Evolutionary conservation across 2,113 vertebrate species (phyloP), one percentile per base, ranked within the genome.

Genomic region (Corvus cornix): DNA sequence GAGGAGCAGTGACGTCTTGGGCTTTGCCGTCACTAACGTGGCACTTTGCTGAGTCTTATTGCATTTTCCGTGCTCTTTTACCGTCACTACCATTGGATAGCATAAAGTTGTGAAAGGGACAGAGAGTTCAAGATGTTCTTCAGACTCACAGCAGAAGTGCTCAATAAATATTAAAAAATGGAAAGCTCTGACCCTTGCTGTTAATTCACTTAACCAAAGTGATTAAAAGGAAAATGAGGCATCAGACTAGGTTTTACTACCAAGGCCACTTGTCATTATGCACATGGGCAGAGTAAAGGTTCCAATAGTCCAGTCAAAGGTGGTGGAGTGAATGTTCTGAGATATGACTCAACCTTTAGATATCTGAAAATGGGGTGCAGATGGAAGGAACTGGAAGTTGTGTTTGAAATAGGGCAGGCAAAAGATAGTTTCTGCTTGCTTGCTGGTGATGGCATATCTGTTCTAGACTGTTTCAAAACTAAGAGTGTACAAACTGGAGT

Each of bases 21-120:
- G 31, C 79, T 86, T 69, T 92, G 79, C 77, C 9, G 6, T 90
- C 83, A 59, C 28, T 30, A 22, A 8, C 0, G 7, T 28, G 70
- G 44, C 24, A 41, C 27, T 90, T 88, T 88, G 23, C 59, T 56
- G 3, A 49, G 30, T 75, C 31, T 80, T 27, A 0, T 9, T 70
- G 49, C 49, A 89, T 87, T 93, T 95, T 96, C 95, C 18, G 0
- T 44, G 27, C 31, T 75, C 18, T 49, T 78, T 94, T 73, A 16
- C 77, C 68, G 79, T 41, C 49, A 41, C 24, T 80, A 13, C 39
- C 6, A 2, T 5, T 75, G 44, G 44, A 31, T 44, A 43, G 30
- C 35, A 48, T 35, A 16, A 94, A 84, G 19, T 77, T 3, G 13
- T 46, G 64, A 67, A 92, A 53, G 30, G 22, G 15, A 23, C 24